Base-by-base conservation (phyloP, 2,888 invertebrate genomes). In the Temnothorax unifasciatus region DNA sequence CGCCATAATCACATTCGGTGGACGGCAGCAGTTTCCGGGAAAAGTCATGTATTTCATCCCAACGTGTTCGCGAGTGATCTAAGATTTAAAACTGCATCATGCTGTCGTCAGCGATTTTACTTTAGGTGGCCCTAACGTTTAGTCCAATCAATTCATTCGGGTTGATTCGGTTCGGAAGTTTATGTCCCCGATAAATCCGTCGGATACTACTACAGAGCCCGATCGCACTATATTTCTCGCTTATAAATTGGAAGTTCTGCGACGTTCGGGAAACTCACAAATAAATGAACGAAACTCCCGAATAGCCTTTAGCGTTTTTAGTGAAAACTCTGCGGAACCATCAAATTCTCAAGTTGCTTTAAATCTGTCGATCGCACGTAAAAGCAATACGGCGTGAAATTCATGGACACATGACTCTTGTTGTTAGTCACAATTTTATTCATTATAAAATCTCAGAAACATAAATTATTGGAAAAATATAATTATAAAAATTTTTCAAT, bases 1-100 rank as follows among this genome's bases (percentile, higher is more conserved):
- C 54, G 18, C 38, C 15, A 73, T 77, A 85, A 85, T 87, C 79
- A 81, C 44, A 59, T 83, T 84, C 50, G 59, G 52, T 21, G 68
- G 9, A 59, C 73, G 68, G 52, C 52, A 82, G 69, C 41, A 71
- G 59, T 82, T 75, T 81, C n/a, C 29, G 44, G 15, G 29, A 15
- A 18, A 29, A 71, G 29, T 41, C 25, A 6, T 54, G 34, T 25
- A 41, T 21, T 50, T 41, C 8, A 38, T 57, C 13, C 34, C 44
- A 64, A 50, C 15, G 38, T 21, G 18, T 3, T 50, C 68, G 29
- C n/a, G 59, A 18, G 41, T 34, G 41, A 74, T 64, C 21, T 71
- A 25, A 63, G n/a, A 61, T 82, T 88, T 83, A 77, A 81, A 77
- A 61, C 64, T 41, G 63, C 68, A 54, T 52, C 47, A n/a, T 18